phyloP scores from a whole-genome alignment of 2,113 vertebrate genomes.

The Calypte anna region DNA sequence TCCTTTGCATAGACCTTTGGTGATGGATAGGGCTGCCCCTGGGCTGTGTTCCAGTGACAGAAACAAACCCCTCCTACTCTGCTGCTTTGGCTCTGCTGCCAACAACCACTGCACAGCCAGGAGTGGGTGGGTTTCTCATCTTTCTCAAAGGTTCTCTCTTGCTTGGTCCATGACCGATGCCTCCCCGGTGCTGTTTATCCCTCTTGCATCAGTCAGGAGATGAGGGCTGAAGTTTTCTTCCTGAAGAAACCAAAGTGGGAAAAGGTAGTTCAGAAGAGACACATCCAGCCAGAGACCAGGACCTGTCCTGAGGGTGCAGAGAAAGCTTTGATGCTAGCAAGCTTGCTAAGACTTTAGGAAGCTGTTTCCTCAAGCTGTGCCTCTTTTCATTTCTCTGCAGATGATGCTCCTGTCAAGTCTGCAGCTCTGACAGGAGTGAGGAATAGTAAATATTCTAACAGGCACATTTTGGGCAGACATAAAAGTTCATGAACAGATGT shows the following conservation, averaged over 20 bases:
- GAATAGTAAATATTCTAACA: background rate
- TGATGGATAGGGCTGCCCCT: background rate
- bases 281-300: background rate
- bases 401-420: background rate
- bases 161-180: background rate
- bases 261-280: background rate
- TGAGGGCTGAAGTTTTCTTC: background rate
- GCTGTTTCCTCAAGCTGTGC: background rate
- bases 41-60: background rate
- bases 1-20: background rate
- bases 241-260: background rate
- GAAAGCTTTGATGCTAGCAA: background rate
- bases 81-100: background rate
- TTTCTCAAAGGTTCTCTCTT: background rate
- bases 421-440: background rate
- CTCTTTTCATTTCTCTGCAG: background rate
- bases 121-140: accelerated
- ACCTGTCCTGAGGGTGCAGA: accelerated
- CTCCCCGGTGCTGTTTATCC: background rate
- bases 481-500: background rate
- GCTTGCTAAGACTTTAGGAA: background rate
- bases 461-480: background rate
- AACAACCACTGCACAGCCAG: background rate
- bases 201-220: background rate
- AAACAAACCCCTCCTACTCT: background rate